A percentile compares a stretch with the other conserved stretches of the same genome.
Evolutionary conservation across 2,888 invertebrate genomes (phyloP).

Genomic region (Dryobotodes eremita): DNA sequence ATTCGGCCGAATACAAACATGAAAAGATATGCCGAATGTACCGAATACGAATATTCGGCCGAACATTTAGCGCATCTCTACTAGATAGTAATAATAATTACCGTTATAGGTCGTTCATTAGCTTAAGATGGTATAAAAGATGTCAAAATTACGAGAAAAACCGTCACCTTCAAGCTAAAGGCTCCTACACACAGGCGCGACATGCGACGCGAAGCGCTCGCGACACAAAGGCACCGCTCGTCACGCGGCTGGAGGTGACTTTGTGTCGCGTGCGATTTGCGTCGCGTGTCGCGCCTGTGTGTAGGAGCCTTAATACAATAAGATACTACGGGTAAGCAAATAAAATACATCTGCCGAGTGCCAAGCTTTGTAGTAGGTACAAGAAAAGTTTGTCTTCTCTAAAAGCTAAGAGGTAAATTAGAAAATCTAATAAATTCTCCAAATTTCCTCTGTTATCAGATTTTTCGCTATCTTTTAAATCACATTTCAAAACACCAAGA

Average conservation of each 20-base stretch:
- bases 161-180: not conserved
- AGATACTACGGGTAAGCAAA: not conserved
- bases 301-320: not conserved
- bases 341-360: not conserved
- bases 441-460: not conserved
- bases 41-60: too few species aligned
- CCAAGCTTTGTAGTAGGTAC: not conserved
- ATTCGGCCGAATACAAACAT: too few species aligned
- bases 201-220: too few species aligned
- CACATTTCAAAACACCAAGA: conserved; percentile 10
- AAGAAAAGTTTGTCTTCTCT: too few species aligned
- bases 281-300: too few species aligned
- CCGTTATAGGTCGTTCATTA: not conserved
- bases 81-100: not conserved
- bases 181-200: too few species aligned
- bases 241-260: too few species aligned
- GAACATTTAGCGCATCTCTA: too few species aligned
- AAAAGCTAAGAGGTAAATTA: not conserved
- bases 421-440: not conserved
- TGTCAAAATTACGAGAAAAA: not conserved
- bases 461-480: not conserved
- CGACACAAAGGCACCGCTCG: too few species aligned
- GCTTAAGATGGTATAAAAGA: too few species aligned
- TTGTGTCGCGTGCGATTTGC: too few species aligned
- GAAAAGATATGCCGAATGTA: too few species aligned